phyloP scores from a whole-genome alignment of 2,113 vertebrate genomes.

The Otus sunia region DNA sequence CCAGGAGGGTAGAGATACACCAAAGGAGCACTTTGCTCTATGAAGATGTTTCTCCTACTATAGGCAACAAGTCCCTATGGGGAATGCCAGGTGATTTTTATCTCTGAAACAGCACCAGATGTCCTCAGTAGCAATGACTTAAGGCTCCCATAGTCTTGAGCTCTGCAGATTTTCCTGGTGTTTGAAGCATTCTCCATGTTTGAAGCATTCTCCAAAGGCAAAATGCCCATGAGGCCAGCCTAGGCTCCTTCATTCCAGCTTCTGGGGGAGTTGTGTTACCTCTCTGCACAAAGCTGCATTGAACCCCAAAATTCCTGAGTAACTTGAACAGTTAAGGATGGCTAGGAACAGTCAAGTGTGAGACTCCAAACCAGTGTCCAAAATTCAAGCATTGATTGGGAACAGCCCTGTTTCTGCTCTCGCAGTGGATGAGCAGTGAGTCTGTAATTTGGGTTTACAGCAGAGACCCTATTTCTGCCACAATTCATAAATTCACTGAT shows the following conservation, averaged over 20 bases:
- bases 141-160: not conserved
- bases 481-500: not conserved
- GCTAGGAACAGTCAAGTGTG: not conserved
- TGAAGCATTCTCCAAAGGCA: not conserved
- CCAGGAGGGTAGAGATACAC: not conserved
- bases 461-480: not conserved
- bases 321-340: too few relatives aligned
- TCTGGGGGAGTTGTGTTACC: not conserved
- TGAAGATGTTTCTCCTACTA: not conserved
- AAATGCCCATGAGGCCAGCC: not conserved
- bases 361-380: not conserved
- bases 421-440: fast-evolving
- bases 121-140: not conserved
- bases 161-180: not conserved
- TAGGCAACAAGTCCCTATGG: not conserved
- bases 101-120: not conserved
- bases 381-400: not conserved
- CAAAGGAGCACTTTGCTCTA: not conserved
- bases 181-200: not conserved
- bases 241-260: not conserved
- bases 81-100: not conserved
- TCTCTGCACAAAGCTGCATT: not conserved
- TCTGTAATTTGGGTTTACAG: not conserved
- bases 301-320: not conserved
- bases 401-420: not conserved